Conservation (phyloP, 2,797 vertebrate genomes). For the Sciurus carolinensis region DNA sequence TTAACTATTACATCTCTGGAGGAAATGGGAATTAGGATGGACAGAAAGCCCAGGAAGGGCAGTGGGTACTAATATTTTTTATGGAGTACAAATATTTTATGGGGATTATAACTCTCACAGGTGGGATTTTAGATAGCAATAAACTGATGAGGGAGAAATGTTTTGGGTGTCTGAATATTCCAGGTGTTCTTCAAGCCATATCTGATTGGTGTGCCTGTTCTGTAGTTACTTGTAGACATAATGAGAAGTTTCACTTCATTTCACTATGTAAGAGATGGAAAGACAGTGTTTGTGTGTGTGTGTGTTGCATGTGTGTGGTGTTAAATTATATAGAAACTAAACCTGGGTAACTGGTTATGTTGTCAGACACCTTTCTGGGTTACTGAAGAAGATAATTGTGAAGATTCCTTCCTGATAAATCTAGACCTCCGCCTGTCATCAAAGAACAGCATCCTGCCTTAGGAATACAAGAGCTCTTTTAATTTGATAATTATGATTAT, state of each 20-base stretch:
- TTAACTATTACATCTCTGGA: background rate
- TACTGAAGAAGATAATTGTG: background rate
- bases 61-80: background rate
- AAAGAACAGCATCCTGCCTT: background rate
- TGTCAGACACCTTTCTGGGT: background rate
- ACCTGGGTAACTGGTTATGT: background rate
- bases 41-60: background rate
- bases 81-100: background rate
- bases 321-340: background rate
- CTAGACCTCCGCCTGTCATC: background rate
- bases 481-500: background rate
- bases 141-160: background rate
- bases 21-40: background rate
- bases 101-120: background rate
- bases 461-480: background rate
- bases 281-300: background rate
- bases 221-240: background rate
- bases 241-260: background rate
- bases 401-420: background rate
- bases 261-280: background rate
- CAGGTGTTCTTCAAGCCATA: background rate
- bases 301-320: background rate
- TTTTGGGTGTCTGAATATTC: background rate
- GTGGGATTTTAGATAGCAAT: background rate
- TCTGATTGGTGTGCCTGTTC: background rate